Evolutionary conservation across 2,888 invertebrate genomes (phyloP).

Genomic region (Drosophila prostipennis): DNA sequence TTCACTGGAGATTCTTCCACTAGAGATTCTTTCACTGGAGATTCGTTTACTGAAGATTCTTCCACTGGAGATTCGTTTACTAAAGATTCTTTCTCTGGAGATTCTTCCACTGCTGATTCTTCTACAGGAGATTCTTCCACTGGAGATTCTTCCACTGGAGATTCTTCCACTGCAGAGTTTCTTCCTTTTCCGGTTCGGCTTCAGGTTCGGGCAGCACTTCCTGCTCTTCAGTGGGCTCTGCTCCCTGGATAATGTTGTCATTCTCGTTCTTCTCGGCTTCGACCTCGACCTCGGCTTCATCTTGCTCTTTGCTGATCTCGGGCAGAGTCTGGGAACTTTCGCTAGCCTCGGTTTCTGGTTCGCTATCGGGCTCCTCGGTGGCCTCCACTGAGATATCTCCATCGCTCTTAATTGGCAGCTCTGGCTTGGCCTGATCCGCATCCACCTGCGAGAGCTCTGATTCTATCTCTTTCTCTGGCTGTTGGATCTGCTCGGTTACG

Average conservation of each 20-base stretch:
- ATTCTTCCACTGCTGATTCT: too few relatives aligned
- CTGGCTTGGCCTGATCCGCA: constrained; percentile 48
- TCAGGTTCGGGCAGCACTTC: constrained; percentile 8
- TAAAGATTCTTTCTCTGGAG: too few relatives aligned
- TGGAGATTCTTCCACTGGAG: too few relatives aligned
- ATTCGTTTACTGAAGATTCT: too few relatives aligned
- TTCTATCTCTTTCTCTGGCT: constrained; percentile 27
- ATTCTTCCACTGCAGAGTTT: too few relatives aligned
- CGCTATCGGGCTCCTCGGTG: constrained; percentile 26
- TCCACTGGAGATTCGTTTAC: too few relatives aligned
- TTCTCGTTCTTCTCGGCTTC: constrained; percentile 59
- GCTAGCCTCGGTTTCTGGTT: constrained; percentile 35
- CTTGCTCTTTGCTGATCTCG: constrained; percentile 24
- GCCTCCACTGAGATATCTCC: constrained; percentile 31
- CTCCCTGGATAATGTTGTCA: constrained; percentile 72
- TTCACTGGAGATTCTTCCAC: too few relatives aligned
- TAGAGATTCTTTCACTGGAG: too few relatives aligned
- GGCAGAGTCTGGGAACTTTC: constrained; percentile 45
- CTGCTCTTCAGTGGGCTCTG: constrained; percentile 59
- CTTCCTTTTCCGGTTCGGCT: constrained; percentile 4
- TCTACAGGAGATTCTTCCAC: too few relatives aligned
- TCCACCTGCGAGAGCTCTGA: constrained; percentile 31
- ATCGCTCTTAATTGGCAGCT: constrained; percentile 32
- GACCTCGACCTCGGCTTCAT: constrained; percentile 14
- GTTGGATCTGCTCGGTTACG: constrained; percentile 14